These are phyloP conservation scores for Phortica magna DNA, from an alignment of 2,888 invertebrate species.

Conservation along the genomic window DNA sequence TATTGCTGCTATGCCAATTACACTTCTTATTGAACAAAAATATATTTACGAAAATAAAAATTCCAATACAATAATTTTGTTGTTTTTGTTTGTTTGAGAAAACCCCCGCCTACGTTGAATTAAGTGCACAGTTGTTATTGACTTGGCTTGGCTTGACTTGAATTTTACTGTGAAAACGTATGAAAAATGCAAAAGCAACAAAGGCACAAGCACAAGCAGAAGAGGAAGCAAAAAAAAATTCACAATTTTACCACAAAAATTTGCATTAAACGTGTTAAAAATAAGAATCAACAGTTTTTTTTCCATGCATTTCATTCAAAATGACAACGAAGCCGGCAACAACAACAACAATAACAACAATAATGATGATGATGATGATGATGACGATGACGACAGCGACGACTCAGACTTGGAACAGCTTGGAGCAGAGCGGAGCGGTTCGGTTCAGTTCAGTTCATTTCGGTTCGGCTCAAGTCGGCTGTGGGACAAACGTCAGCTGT, in stretches of 20 bases:
- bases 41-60: neutral
- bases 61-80: neutral
- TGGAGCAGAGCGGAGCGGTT: neutral
- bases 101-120: slow-evolving; percentile 15
- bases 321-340: neutral
- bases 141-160: neutral
- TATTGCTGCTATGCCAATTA: neutral
- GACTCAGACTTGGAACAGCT: neutral
- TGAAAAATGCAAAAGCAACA: neutral
- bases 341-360: too few relatives aligned
- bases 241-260: neutral
- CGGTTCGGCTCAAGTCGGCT: neutral
- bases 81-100: neutral
- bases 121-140: neutral
- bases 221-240: neutral
- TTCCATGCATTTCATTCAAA: slow-evolving; percentile 4
- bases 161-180: too few relatives aligned
- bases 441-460: neutral
- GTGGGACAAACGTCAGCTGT: slow-evolving; percentile 11
- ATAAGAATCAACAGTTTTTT: slow-evolving; percentile 15
- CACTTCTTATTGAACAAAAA: neutral
- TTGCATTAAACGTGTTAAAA: slow-evolving; percentile 25
- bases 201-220: neutral
- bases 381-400: too few relatives aligned
- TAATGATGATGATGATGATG: too few relatives aligned